Evolutionary conservation across 2,113 vertebrate species (phyloP).

Genomic region (Struthidea cinerea): DNA sequence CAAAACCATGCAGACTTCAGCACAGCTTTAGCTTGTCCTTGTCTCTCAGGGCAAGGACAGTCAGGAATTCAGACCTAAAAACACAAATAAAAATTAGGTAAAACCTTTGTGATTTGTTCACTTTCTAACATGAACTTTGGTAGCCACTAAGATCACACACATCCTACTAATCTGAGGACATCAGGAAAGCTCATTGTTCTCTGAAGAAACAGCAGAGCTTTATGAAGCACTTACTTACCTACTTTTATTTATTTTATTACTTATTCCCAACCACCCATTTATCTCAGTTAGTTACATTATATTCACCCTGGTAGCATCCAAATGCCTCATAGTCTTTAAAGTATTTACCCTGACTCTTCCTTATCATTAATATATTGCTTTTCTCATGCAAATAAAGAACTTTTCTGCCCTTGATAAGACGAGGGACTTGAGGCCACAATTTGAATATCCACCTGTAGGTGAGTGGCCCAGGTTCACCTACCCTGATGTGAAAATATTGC

Average conservation of each 20-base stretch:
- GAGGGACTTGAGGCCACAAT: not conserved
- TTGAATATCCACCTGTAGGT: not conserved
- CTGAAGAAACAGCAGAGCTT: not conserved
- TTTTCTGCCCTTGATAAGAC: not conserved
- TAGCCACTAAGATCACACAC: not conserved
- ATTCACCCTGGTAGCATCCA: not conserved
- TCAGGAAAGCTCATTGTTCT: not conserved
- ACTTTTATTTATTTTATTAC: not conserved
- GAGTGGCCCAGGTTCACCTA: not conserved
- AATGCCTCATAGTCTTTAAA: not conserved
- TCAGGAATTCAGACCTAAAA: not conserved
- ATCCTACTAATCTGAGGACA: not conserved
- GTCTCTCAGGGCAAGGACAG: not conserved
- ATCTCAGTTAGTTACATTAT: not conserved
- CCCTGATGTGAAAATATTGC: not conserved
- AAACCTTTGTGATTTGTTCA: not conserved
- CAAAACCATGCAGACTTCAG: not conserved
- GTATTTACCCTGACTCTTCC: not conserved
- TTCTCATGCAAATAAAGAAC: not conserved
- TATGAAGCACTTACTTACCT: not conserved
- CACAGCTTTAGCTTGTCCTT: not conserved
- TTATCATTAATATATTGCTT: not conserved
- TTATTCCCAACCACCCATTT: not conserved
- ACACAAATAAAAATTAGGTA: not conserved
- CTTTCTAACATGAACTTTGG: not conserved